Percentiles rank a stretch among this genome's conserved stretches.
Conservation (phyloP, 2,113 vertebrate genomes). For the Proterorhinus semilunaris region DNA sequence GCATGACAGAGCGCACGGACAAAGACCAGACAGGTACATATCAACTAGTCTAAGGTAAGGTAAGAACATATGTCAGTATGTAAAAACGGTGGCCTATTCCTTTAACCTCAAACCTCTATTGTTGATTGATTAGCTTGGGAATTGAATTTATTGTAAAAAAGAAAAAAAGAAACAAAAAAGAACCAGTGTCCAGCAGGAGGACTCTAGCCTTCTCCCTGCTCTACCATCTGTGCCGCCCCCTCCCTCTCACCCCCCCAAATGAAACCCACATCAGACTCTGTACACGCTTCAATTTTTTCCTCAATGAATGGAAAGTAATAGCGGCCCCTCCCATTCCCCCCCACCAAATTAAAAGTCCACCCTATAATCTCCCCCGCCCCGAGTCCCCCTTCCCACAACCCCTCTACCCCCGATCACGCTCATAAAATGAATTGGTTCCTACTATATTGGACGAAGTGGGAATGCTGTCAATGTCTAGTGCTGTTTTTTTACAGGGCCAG, state of each 20-base stretch:
- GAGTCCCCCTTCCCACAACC: slow-evolving; percentile 44
- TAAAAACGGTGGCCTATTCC: no score
- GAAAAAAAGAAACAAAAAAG: slow-evolving; percentile 20
- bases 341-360: slow-evolving; percentile 48
- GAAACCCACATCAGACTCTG: slow-evolving; percentile 61
- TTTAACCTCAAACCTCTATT: no score
- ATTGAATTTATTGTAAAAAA: no score
- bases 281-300: slow-evolving; percentile 56
- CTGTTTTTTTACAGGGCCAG: slow-evolving; percentile 16
- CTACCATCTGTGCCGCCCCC: slow-evolving; percentile 58
- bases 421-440: slow-evolving; percentile 61
- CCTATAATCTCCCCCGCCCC: slow-evolving; percentile 43
- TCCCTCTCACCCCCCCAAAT: slow-evolving; percentile 53
- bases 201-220: slow-evolving; percentile 45
- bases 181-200: slow-evolving; percentile 58
- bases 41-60: no score
- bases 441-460: slow-evolving; percentile 25
- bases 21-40: no score
- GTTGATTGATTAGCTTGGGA: no score
- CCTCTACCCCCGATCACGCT: slow-evolving; percentile 24
- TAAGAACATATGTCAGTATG: no score
- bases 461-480: slow-evolving; percentile 52
- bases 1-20: no score
- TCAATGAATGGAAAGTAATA: slow-evolving; percentile 67
- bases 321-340: slow-evolving; percentile 37